Conservation (phyloP, 1,140 invertebrate genomes). For the Megalonaias nervosa region DNA sequence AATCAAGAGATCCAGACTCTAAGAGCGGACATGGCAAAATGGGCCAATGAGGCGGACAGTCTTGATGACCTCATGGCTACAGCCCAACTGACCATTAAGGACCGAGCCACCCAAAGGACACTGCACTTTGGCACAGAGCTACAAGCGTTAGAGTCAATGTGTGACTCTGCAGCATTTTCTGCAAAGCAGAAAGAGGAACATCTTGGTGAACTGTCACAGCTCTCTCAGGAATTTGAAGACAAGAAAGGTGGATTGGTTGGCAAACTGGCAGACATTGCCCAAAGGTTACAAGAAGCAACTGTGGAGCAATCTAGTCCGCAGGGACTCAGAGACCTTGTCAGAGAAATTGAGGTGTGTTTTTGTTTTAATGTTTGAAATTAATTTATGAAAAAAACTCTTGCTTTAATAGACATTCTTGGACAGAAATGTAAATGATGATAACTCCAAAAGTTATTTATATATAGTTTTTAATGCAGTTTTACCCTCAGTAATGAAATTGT, state of each 20-base stretch:
- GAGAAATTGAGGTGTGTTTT: conserved; percentile 58
- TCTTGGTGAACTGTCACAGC: conserved; percentile 56
- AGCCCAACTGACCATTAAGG: conserved; percentile 63
- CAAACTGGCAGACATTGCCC: conserved; percentile 48
- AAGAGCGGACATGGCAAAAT: conserved; percentile 51
- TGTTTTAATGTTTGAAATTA: not conserved
- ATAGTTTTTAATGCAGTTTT: no score
- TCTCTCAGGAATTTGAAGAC: conserved; percentile 54
- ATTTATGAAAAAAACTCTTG: no score
- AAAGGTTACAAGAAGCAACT: conserved; percentile 41
- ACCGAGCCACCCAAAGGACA: conserved; percentile 61
- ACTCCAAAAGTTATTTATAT: no score
- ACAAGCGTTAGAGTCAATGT: conserved; percentile 54
- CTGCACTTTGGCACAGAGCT: conserved; percentile 65
- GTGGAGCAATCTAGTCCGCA: conserved; percentile 52
- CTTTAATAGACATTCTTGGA: no score
- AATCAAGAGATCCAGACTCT: conserved; percentile 59
- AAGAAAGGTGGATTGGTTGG: conserved; percentile 53
- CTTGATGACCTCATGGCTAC: conserved; percentile 62
- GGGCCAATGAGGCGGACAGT: conserved; percentile 50
- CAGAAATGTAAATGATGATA: no score
- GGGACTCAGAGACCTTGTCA: conserved; percentile 59
- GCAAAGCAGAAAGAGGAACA: conserved; percentile 59
- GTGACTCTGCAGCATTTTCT: conserved; percentile 48
- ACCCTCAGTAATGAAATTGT: no score